A percentile compares a stretch with the other conserved stretches of the same genome.
Evolutionary conservation across 1,140 invertebrate genomes (phyloP).

Genomic region (Aphis craccivora): DNA sequence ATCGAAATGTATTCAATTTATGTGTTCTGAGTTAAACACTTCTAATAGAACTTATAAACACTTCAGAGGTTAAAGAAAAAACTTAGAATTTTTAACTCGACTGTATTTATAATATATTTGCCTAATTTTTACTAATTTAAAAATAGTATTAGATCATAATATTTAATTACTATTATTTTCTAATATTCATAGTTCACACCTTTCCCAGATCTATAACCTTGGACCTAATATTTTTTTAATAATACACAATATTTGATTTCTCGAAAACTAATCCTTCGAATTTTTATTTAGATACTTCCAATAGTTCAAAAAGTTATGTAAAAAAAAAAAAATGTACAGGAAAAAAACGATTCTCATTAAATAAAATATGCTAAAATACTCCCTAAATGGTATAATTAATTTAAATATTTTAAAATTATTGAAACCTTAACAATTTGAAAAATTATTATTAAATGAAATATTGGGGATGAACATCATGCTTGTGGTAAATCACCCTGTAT

Average conservation of each 20-base stretch:
- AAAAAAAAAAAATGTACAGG: background rate
- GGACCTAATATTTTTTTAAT: background rate
- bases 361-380: background rate
- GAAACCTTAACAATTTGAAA: background rate
- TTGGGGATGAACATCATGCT: accelerated
- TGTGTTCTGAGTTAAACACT: background rate
- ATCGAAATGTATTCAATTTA: background rate
- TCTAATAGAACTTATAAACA: background rate
- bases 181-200: background rate
- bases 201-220: background rate
- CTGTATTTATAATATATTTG: too few relatives aligned
- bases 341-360: background rate
- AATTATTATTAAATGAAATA: background rate
- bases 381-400: background rate
- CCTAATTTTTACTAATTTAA: background rate
- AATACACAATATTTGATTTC: background rate
- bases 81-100: background rate
- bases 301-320: background rate
- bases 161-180: background rate
- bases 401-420: background rate
- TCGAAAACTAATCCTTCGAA: background rate
- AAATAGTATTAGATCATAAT: background rate
- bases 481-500: background rate
- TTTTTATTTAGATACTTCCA: background rate
- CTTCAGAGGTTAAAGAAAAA: background rate